Conservation (phyloP, 1,140 invertebrate species). For the Tribolium madens region DNA sequence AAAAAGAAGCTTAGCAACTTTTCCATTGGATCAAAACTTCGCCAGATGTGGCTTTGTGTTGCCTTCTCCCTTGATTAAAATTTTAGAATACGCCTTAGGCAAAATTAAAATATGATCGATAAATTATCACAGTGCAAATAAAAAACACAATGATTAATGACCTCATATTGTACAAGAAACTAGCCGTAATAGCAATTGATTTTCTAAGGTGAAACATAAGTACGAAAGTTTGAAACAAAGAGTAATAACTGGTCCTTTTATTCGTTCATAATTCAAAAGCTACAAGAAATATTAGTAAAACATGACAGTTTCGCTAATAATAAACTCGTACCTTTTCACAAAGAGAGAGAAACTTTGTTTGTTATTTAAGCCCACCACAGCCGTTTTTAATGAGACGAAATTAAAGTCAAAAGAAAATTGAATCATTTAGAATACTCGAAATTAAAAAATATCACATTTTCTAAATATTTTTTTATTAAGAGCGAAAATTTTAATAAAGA, state of each 20-base stretch:
- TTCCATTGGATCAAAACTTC: constrained; percentile 2
- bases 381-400: constrained; percentile 13
- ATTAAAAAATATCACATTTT: background rate
- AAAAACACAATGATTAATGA: background rate
- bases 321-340: constrained; percentile 36
- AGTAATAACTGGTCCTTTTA: constrained; percentile 1
- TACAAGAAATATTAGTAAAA: constrained; percentile 42
- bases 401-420: constrained; percentile 25
- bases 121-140: background rate
- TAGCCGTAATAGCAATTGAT: background rate
- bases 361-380: constrained; percentile 13
- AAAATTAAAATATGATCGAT: constrained; percentile 2
- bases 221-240: background rate
- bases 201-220: background rate
- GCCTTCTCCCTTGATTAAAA: constrained; percentile 9
- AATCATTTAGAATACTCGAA: background rate
- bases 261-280: constrained; percentile 36
- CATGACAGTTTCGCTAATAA: constrained; percentile 38
- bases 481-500: background rate
- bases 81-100: constrained; percentile 6
- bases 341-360: constrained; percentile 8
- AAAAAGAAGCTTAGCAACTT: constrained; percentile 1
- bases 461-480: too few relatives aligned
- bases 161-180: background rate
- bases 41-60: constrained; percentile 13